These are phyloP conservation scores for Xestoiulus laeticollis DNA, from an alignment of 2,888 invertebrate genomes.

Conservation along the genomic window DNA sequence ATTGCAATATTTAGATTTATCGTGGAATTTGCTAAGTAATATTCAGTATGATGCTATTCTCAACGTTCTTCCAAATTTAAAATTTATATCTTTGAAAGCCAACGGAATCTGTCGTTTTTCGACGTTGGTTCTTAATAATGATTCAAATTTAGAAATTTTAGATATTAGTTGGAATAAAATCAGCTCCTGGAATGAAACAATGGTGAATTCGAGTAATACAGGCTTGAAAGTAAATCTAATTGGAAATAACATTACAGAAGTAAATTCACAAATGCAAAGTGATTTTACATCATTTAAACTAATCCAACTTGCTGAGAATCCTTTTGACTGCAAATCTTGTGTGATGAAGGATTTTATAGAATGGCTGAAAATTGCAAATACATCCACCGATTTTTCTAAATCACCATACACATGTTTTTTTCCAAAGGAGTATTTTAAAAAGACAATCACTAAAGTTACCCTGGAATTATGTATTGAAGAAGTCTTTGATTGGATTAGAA, in stretches of 20 bases:
- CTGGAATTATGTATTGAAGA: not conserved
- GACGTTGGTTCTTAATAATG: not conserved
- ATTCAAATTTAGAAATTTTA: not conserved
- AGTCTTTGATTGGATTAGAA: not conserved
- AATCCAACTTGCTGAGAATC: slow-evolving; percentile 14
- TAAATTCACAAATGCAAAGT: not conserved
- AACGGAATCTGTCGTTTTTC: not conserved
- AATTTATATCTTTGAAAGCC: not conserved
- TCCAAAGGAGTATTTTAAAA: slow-evolving; percentile 40
- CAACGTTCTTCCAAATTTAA: not conserved
- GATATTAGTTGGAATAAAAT: not conserved
- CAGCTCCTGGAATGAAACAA: not conserved
- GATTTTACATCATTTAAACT: slow-evolving; percentile 34
- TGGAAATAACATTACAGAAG: slow-evolving; percentile 36
- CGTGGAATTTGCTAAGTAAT: not conserved
- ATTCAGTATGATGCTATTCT: not conserved
- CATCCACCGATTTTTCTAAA: not conserved
- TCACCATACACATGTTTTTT: slow-evolving; percentile 25
- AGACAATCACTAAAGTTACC: not conserved
- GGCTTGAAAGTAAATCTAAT: slow-evolving; percentile 8
- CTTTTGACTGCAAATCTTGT: slow-evolving; percentile 47
- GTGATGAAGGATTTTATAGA: not conserved
- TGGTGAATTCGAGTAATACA: not conserved
- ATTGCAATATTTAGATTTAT: not conserved
- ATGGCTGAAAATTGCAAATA: slow-evolving; percentile 2